These are phyloP conservation scores for Macrobrachium nipponense DNA, from an alignment of 1,140 invertebrate genomes.

Conservation along the genomic window DNA sequence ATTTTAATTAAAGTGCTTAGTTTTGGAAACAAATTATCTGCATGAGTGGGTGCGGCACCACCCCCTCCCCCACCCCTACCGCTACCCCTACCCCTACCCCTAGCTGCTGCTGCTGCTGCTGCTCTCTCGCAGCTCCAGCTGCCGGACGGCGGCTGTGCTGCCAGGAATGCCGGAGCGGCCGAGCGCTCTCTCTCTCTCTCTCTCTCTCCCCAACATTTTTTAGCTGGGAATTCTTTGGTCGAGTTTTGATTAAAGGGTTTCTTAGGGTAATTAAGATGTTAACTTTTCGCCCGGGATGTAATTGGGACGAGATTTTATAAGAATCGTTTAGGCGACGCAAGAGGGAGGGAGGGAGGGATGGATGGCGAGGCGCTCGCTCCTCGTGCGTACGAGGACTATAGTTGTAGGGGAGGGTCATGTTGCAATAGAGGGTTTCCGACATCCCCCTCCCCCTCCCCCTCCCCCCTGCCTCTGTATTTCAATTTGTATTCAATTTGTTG, in stretches of 20 bases:
- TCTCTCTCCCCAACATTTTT: constrained; percentile 54
- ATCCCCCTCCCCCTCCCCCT: too few relatives aligned
- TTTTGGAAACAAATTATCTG: constrained; percentile 64
- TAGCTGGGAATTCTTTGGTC: constrained; percentile 47
- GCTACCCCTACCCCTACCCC: background rate
- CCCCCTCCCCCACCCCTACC: too few relatives aligned
- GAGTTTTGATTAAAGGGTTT: constrained; percentile 60
- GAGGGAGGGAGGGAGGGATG: too few relatives aligned
- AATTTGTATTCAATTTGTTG: background rate
- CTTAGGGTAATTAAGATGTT: constrained; percentile 54
- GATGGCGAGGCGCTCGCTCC: too few relatives aligned
- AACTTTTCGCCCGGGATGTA: constrained; percentile 45
- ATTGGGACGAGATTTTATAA: constrained; percentile 29
- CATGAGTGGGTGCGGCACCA: constrained; percentile 49
- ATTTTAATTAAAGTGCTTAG: constrained; percentile 64
- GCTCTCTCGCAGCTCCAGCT: background rate
- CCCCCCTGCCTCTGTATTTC: too few relatives aligned
- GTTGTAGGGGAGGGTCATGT: background rate
- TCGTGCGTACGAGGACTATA: background rate
- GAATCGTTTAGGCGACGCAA: too few relatives aligned
- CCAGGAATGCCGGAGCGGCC: background rate
- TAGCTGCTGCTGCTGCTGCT: too few relatives aligned
- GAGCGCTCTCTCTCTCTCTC: background rate
- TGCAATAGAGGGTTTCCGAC: too few relatives aligned
- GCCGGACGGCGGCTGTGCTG: background rate